Evolutionary conservation across 2,113 vertebrate species (phyloP).

Genomic region (Elaphurus davidianus): DNA sequence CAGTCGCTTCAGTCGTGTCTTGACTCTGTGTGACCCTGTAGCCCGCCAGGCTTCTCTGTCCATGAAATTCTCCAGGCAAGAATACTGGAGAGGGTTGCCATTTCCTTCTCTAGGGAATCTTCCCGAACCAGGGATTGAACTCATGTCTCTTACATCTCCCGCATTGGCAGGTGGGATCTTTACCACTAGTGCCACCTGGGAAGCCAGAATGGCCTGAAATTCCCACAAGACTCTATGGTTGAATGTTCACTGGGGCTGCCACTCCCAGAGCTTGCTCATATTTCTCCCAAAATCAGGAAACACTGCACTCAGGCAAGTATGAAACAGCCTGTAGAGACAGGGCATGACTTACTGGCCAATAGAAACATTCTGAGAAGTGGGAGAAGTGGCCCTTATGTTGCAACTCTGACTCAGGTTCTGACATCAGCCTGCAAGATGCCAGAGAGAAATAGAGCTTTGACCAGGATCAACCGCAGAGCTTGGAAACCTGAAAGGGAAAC

Average conservation of each 20-base stretch:
- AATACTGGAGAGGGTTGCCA: not conserved
- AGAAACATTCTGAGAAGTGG: not conserved
- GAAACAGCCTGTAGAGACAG: not conserved
- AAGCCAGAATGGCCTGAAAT: not conserved
- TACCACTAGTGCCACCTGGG: not conserved
- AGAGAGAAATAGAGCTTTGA: not conserved
- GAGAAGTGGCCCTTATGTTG: too few species aligned
- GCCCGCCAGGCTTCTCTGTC: not conserved
- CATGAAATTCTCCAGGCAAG: not conserved
- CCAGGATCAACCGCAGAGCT: not conserved
- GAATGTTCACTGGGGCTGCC: too few species aligned
- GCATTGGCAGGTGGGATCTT: not conserved
- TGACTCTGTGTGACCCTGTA: not conserved
- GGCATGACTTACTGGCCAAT: not conserved
- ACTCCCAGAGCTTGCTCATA: not conserved
- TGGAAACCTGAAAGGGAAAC: not conserved
- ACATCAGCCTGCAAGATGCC: not conserved
- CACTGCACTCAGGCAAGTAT: fast-evolving
- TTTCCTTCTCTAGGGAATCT: not conserved
- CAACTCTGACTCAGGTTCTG: too few species aligned
- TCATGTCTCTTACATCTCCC: not conserved
- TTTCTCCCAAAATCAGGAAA: not conserved
- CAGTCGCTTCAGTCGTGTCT: not conserved
- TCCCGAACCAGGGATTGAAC: not conserved
- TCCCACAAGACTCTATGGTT: fast-evolving